Base-by-base conservation (phyloP, 2,888 invertebrate species). In the Rhagonycha fulva region DNA sequence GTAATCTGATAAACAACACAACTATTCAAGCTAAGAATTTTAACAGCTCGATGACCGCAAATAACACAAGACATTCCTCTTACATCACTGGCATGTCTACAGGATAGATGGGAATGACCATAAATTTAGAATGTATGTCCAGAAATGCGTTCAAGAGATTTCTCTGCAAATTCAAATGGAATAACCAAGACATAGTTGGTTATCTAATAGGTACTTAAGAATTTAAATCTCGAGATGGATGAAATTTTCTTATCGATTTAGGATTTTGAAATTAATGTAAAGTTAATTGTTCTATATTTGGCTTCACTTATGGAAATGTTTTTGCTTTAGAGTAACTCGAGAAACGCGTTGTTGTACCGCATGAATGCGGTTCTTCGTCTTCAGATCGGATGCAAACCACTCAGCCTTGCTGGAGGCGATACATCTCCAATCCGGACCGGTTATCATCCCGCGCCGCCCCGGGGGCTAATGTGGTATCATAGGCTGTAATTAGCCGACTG, bases 401-500 rank as follows among this genome's bases (percentile, higher is more conserved):
- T 83, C 83, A 83, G 82, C 84, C 86, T 85, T 83, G 86, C 86
- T 82, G 81, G 74, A 78, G 86, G 87, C 85, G 83, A 83, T 85
- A 85, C 85, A 86, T 86, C 85, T 84, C 84, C 83, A 83, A 84
- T 83, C 83, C 84, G 84, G 82, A 82, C 84, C 83, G 85, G 86
- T 86, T 86, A 85, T 86, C 86, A 84, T 80, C 85, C 84, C 83
- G 84, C 83, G 83, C 83, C 84, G 83, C 88, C 86, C 86, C 85
- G 84, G 86, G 47, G 89, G 88, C 89, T 89, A 89, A 89, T 88
- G 89, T 88, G 88, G 88, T 88, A 89, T 89, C 88, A 88, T 89
- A 88, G 88, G 88, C 88, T 85, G 88, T 89, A 89, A 89, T 89
- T 89, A 89, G 89, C 87, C 88, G 88, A 87, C 88, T 88, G 87